Evolutionary conservation across 2,113 vertebrate genomes (phyloP).

Genomic region (Callocephalon fimbriatum): DNA sequence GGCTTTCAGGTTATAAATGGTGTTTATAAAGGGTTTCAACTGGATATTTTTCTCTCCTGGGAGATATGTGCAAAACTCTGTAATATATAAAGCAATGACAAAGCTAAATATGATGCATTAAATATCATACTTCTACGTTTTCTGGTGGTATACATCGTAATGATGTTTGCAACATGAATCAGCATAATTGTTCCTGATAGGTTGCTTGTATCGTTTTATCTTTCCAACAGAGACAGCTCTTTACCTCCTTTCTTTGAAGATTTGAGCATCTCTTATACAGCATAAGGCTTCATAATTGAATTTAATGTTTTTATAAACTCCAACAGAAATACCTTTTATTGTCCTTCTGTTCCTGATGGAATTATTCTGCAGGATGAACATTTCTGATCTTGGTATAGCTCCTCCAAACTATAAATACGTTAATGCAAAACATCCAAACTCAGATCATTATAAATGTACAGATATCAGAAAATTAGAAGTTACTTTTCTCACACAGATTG

Average conservation of each 20-base stretch:
- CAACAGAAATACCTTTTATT: slow-evolving; percentile 10
- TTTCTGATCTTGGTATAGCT: not conserved
- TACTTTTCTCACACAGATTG: not conserved
- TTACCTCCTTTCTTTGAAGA: not conserved
- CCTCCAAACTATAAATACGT: not conserved
- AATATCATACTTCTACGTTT: not conserved
- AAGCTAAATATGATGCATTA: slow-evolving; percentile 5
- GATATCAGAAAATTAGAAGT: not conserved
- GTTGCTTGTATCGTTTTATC: slow-evolving; percentile 27
- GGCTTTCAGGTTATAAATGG: not conserved
- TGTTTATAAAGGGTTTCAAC: not conserved
- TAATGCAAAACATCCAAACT: not conserved
- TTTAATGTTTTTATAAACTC: slow-evolving; percentile 1
- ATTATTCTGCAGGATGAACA: not conserved
- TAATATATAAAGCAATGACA: not conserved
- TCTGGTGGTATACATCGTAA: not conserved
- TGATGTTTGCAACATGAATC: slow-evolving; percentile 17
- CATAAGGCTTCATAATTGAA: not conserved
- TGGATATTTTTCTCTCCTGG: not conserved
- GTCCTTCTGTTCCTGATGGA: not conserved
- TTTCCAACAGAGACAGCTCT: not conserved
- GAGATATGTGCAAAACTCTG: not conserved
- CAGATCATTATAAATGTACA: not conserved
- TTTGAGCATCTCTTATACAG: not conserved
- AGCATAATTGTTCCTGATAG: slow-evolving; percentile 7